These are phyloP conservation scores for Alouatta palliata DNA, from an alignment of 2,113 vertebrate genomes.

Conservation along the genomic window DNA sequence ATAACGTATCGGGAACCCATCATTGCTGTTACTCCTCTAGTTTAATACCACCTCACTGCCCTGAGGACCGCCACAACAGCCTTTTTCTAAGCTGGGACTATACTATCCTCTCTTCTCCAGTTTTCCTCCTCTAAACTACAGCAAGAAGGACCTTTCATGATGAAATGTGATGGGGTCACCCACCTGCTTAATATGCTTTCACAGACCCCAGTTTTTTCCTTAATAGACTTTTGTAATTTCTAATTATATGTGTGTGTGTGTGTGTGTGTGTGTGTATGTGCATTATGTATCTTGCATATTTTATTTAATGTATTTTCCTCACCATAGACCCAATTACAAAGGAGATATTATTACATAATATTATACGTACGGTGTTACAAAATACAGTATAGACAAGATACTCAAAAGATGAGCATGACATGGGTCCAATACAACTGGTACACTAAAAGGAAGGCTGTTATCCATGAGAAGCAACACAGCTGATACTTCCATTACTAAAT, in stretches of 20 bases:
- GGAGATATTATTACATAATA: neutral
- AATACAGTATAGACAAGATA: neutral
- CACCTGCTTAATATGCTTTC: neutral
- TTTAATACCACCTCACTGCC: too few relatives aligned
- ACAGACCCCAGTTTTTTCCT: neutral
- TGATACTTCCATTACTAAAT: slow-evolving; percentile 60
- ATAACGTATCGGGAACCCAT: neutral
- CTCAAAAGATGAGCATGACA: neutral
- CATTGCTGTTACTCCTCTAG: neutral
- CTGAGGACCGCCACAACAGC: neutral
- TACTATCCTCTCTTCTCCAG: neutral
- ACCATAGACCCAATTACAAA: neutral
- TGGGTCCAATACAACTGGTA: neutral
- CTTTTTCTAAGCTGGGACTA: neutral
- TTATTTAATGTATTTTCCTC: neutral
- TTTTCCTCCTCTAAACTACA: neutral
- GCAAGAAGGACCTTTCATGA: neutral
- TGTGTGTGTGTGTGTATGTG: neutral
- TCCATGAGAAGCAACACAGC: neutral
- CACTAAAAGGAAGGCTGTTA: slow-evolving; percentile 42
- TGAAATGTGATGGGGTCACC: neutral
- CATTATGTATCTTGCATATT: neutral
- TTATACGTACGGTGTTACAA: neutral
- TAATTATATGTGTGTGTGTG: neutral
- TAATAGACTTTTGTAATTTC: neutral